Base-by-base conservation (phyloP, 2,113 vertebrate species). In the Shinisaurus crocodilurus region DNA sequence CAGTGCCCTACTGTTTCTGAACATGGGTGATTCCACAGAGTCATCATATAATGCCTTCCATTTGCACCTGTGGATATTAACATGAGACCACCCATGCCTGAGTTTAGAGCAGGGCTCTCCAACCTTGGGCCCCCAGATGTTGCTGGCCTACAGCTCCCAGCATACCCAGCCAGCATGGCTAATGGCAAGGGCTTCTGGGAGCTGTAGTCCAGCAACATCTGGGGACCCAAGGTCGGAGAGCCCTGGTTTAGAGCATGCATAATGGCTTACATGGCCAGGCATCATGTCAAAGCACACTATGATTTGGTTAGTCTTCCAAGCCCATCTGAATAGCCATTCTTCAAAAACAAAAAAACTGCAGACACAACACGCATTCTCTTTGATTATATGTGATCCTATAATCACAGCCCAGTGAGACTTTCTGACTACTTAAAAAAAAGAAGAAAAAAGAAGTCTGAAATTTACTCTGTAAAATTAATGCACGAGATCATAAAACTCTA, bases 391-490 rank as follows among this genome's bases (percentile, higher is more conserved):
- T 93, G 92, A 95, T 94, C 81, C 88, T 90, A 32, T 90, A 94
- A 90, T 91, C 89, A 90, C 1, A 93, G 85, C 87, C 90, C 89
- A 93, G 87, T 32, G 84, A 96, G 94, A 96, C 92, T 91, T 85
- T 90, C 77, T 67, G 67, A 83, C 63, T 94, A 94, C 91, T 95
- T 95, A 20, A 93, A 94, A 95, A 63, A 84, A 83, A 57, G 23
- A 65, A 48, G 63, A 29, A 48, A 32, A 27, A 54, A 45, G 94
- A 87, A 45, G 57, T 91, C 93, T 94, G 91, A 95, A 96, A 94
- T 94, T 95, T 94, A 84, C 67, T 93, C 91, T 96, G 93, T 92
- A 92, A 97, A 96, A 96, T 96, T 96, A 97, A 97, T 85, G 93
- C 95, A 91, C 82, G 93, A 92, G 92, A 96, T 96, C 93, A 89